A percentile compares a stretch with the other conserved stretches of the same genome.
Evolutionary conservation across 2,113 vertebrate genomes (phyloP).

Genomic region (Macheiramphus alcinus): DNA sequence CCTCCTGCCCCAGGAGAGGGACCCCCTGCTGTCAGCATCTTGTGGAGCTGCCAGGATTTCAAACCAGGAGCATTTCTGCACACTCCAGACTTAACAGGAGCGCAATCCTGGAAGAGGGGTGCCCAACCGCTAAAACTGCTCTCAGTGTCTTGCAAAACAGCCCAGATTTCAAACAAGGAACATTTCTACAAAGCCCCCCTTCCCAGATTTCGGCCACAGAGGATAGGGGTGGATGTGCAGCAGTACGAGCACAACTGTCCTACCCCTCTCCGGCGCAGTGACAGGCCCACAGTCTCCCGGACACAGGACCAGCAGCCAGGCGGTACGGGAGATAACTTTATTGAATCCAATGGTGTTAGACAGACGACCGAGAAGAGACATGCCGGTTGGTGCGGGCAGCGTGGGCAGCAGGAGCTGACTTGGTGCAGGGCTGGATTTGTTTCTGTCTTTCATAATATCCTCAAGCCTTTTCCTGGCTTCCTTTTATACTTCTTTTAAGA

Average conservation of each 20-base stretch:
- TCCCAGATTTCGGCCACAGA: rapidly evolving
- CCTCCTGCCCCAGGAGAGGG: neutral
- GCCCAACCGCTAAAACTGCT: rapidly evolving
- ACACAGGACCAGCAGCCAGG: conserved; percentile 47
- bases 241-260: neutral
- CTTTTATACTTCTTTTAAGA: neutral
- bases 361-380: conserved; percentile 72
- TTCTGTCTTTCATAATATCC: conserved; percentile 33
- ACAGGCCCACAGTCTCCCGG: neutral
- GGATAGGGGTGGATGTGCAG: rapidly evolving
- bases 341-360: conserved; percentile 75
- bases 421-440: conserved; percentile 55
- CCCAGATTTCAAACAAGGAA: neutral
- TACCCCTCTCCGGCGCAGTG: neutral
- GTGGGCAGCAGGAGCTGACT: conserved; percentile 62
- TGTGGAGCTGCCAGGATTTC: neutral
- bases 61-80: neutral
- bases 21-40: neutral
- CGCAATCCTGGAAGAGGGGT: rapidly evolving
- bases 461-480: conserved; percentile 59
- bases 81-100: neutral
- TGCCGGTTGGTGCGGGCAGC: conserved; percentile 62
- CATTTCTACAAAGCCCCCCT: rapidly evolving
- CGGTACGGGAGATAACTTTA: conserved; percentile 77
- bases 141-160: neutral